Evolutionary conservation across 2,888 invertebrate species (phyloP).

Genomic region (Phoronis australis): DNA sequence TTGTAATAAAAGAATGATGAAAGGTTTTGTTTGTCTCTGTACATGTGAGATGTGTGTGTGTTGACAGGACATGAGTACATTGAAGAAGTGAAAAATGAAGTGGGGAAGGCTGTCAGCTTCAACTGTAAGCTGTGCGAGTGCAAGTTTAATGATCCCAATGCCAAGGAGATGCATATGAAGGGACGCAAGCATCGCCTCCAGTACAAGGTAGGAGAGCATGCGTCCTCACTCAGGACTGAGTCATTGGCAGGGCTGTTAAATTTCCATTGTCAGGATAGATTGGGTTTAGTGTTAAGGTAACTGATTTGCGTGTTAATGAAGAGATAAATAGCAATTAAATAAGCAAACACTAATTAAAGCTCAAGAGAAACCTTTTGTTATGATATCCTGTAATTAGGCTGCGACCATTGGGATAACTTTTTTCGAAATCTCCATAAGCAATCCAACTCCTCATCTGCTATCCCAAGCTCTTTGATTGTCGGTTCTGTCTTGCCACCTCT

Average conservation of each 20-base stretch:
- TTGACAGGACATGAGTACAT: constrained; percentile 77
- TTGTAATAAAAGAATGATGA: background rate
- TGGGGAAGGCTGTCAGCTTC: constrained; percentile 77
- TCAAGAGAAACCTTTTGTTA: too few relatives aligned
- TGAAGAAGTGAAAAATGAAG: constrained; percentile 83
- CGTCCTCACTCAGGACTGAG: too few relatives aligned
- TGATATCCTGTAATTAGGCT: too few relatives aligned
- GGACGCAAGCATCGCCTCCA: constrained; percentile 92
- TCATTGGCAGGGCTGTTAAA: background rate
- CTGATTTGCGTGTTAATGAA: too few relatives aligned
- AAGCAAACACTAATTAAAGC: too few relatives aligned
- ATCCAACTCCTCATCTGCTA: too few relatives aligned
- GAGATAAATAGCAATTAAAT: too few relatives aligned
- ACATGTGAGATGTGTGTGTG: background rate
- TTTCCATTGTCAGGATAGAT: background rate
- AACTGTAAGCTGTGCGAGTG: constrained; percentile 99
- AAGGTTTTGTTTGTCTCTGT: too few relatives aligned
- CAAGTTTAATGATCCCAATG: constrained; percentile 98
- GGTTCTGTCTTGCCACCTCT: too few relatives aligned
- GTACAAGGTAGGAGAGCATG: constrained; percentile 66
- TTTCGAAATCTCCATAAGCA: too few relatives aligned
- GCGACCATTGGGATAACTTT: too few relatives aligned
- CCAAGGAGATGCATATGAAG: constrained; percentile 99
- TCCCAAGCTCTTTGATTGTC: too few relatives aligned
- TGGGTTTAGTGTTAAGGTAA: background rate